These are phyloP conservation scores for Frankliniella fusca DNA, from an alignment of 2,888 invertebrate genomes.

Conservation along the genomic window DNA sequence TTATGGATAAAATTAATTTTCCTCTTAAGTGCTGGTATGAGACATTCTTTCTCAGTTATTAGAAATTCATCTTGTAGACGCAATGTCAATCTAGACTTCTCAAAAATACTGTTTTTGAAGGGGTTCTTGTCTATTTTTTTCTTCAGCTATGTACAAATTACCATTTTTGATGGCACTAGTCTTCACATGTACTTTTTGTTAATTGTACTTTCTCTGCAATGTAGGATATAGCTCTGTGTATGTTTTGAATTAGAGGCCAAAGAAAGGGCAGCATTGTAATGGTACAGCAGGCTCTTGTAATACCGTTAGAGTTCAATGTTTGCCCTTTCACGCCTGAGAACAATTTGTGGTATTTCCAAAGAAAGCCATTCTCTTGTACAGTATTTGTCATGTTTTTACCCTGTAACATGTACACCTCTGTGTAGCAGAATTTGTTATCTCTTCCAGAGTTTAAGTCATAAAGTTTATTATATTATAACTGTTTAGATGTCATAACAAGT, in stretches of 20 bases:
- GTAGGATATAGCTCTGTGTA: too few species aligned
- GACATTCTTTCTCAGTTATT: too few species aligned
- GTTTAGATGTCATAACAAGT: background rate
- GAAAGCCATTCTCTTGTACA: background rate
- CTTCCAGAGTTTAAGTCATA: slow-evolving; percentile 14
- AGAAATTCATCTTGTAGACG: too few species aligned
- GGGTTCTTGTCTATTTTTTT: background rate
- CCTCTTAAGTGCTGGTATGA: too few species aligned
- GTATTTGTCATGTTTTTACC: background rate
- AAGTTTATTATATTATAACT: slow-evolving; percentile 15
- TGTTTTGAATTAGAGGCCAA: too few species aligned
- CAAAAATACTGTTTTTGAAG: too few species aligned
- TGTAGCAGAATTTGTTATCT: slow-evolving; percentile 16
- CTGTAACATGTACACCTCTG: background rate
- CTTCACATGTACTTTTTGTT: background rate
- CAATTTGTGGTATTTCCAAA: background rate
- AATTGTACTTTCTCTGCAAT: background rate
- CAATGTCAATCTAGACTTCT: too few species aligned
- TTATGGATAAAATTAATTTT: background rate
- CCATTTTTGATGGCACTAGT: slow-evolving; percentile 2
- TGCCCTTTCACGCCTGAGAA: too few species aligned
- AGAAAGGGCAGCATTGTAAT: too few species aligned
- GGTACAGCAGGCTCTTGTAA: too few species aligned
- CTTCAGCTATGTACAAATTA: slow-evolving; percentile 8
- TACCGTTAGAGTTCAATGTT: too few species aligned